A percentile compares a stretch with the other conserved stretches of the same genome.
These are phyloP conservation scores for Pentamera pediparva DNA, from an alignment of 53 echinoderm and acorn worm genomes.

Conservation along the genomic window DNA sequence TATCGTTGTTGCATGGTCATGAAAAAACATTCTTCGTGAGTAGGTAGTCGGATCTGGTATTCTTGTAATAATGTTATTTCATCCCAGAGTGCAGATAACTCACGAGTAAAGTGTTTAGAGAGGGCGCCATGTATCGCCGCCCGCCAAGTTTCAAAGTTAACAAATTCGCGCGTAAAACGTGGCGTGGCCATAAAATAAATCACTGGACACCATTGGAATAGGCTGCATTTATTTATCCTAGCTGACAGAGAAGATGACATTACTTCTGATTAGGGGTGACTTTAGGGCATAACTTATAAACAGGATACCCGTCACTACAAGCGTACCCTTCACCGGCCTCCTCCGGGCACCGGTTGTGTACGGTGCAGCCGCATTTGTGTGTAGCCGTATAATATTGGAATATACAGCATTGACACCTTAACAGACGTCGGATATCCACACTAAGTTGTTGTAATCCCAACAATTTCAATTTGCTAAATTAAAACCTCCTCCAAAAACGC, in stretches of 20 bases:
- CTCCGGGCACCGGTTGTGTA: constrained; percentile 1
- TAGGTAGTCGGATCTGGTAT: no score
- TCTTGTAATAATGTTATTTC: no score
- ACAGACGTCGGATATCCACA: constrained; percentile 10
- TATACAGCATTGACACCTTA: constrained; percentile 13
- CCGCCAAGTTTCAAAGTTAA: not conserved
- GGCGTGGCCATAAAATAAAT: constrained; percentile 19
- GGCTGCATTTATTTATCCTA: constrained; percentile 21
- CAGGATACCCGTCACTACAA: constrained; percentile 7
- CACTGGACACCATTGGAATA: constrained; percentile 6
- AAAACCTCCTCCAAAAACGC: constrained; percentile 38
- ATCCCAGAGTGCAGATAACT: not conserved
- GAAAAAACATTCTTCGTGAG: no score
- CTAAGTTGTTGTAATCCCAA: constrained; percentile 34
- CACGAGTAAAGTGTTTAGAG: not conserved
- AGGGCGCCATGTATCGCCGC: not conserved
- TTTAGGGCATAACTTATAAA: constrained; percentile 17
- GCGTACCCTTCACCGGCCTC: constrained; percentile 24
- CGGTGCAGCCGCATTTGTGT: no score
- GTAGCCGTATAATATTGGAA: no score
- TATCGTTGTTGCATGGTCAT: no score
- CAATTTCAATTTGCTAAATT: constrained; percentile 42
- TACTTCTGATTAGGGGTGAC: constrained; percentile 32
- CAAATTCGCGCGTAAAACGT: not conserved
- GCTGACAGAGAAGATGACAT: constrained; percentile 7